Conservation (phyloP, 2,888 invertebrate genomes). For the Mimachlamys varia region DNA sequence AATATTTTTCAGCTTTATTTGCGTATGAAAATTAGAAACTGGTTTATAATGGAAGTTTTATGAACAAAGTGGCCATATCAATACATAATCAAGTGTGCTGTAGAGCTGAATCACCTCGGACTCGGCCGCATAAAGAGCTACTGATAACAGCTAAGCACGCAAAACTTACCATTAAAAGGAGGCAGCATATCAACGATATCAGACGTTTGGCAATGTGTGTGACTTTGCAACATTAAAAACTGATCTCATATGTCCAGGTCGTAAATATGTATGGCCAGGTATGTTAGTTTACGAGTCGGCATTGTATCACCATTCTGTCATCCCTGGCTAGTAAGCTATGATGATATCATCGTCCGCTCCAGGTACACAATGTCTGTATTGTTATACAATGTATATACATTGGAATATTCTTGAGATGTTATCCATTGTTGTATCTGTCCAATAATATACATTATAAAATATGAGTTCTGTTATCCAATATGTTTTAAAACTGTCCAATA, state of each 20-base stretch:
- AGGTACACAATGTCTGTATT: not conserved
- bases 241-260: not conserved
- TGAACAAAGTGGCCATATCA: not conserved
- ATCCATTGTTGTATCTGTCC: too few species aligned
- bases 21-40: constrained; percentile 9
- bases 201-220: not conserved
- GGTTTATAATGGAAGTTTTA: constrained; percentile 20
- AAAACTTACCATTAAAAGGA: not conserved
- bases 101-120: not conserved
- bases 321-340: not conserved
- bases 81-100: not conserved
- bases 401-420: too few species aligned
- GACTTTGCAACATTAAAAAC: constrained; percentile 21
- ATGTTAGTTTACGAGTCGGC: not conserved
- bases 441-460: too few species aligned
- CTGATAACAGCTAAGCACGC: constrained; percentile 19
- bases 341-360: not conserved
- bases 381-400: not conserved
- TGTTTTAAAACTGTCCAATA: too few species aligned
- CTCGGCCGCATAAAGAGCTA: not conserved
- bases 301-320: not conserved
- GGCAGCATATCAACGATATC: not conserved
- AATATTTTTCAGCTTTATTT: not conserved
- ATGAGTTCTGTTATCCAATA: too few species aligned
- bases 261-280: not conserved